Evolutionary conservation across 2,113 vertebrate species (phyloP), one percentile per base, ranked within the genome.

Genomic region (human (Homo sapiens)): DNA sequence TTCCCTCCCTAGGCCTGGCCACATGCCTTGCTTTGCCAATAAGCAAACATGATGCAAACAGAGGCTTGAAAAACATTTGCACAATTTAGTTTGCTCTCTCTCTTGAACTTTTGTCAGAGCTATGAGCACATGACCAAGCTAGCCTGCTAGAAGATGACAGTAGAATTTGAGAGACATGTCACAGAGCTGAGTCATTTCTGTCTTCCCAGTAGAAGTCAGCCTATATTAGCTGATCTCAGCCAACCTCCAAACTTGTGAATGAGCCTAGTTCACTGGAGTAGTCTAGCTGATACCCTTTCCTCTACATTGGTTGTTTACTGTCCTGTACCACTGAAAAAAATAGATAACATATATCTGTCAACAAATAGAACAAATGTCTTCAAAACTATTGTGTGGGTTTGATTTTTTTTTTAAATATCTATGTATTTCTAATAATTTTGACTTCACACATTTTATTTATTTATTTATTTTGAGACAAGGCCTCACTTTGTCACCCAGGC

Each of bases 351-450:
- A 4, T 13, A 32, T 23, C 22, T 50, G 59, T 57, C 81, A 92
- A 52, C 52, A 40, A 59, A 82, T 0, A 96, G 30, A 94, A 57
- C 25, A 93, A 94, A 61, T 72, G 7, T 52, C 35, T 22, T 91
- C 68, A 79, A 78, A 68, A 92, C 27, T 25, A 86, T n/a, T 52
- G 0, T 61, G 52, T 59, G 38, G 43, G 43, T 59, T 66, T 94
- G 32, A 45, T 80, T 87, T 96, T 93, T 27, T 78, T 96, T 90
- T 89, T 59, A 93, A 96, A 93, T 89, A 59, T 95, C 50, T 18
- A 27, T 25, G 18, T 88, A 81, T 68, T 90, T 50, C 73, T 57
- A 93, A 89, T 75, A 85, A 86, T 75, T 86, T 79, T 85, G 76
- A 68, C 18, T 16, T 88, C 61, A 64, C 27, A 64, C 27, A 64